These are phyloP conservation scores for Chitala chitala DNA, from an alignment of 2,113 vertebrate genomes.

Conservation along the genomic window DNA sequence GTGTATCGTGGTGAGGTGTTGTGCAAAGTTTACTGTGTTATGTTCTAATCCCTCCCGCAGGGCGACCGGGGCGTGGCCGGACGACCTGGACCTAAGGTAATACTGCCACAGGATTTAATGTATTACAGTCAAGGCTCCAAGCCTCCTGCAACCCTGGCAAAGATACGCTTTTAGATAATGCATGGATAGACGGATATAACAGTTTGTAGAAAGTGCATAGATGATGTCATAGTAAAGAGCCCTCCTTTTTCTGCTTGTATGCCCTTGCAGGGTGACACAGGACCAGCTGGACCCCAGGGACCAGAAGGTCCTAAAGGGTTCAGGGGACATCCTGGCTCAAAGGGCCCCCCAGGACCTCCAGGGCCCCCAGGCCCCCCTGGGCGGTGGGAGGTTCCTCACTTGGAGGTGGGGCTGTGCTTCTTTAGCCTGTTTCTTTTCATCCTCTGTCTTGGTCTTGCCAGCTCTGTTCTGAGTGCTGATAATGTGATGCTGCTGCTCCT, in stretches of 20 bases:
- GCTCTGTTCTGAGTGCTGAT: not conserved
- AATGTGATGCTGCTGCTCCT: constrained; percentile 41
- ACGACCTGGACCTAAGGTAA: constrained; percentile 76
- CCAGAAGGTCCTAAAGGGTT: constrained; percentile 62
- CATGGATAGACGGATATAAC: too few relatives aligned
- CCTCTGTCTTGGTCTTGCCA: not conserved
- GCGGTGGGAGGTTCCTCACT: constrained; percentile 55
- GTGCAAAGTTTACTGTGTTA: not conserved
- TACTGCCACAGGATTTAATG: too few relatives aligned
- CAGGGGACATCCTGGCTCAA: constrained; percentile 68
- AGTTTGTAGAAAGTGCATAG: too few relatives aligned
- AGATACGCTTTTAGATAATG: too few relatives aligned
- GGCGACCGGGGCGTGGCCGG: constrained; percentile 73
- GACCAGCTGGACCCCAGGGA: constrained; percentile 63
- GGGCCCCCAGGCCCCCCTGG: constrained; percentile 53
- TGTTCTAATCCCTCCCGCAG: constrained; percentile 51
- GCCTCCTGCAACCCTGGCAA: too few relatives aligned
- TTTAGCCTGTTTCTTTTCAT: not conserved
- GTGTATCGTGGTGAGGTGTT: not conserved
- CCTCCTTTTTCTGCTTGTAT: constrained; percentile 36
- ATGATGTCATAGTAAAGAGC: not conserved
- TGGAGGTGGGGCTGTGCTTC: constrained; percentile 63
- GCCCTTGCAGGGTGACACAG: constrained; percentile 72
- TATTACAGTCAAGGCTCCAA: too few relatives aligned
- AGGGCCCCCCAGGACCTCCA: constrained; percentile 73